phyloP scores from a whole-genome alignment of 2,113 vertebrate genomes.

The Eupsittula cactorum region DNA sequence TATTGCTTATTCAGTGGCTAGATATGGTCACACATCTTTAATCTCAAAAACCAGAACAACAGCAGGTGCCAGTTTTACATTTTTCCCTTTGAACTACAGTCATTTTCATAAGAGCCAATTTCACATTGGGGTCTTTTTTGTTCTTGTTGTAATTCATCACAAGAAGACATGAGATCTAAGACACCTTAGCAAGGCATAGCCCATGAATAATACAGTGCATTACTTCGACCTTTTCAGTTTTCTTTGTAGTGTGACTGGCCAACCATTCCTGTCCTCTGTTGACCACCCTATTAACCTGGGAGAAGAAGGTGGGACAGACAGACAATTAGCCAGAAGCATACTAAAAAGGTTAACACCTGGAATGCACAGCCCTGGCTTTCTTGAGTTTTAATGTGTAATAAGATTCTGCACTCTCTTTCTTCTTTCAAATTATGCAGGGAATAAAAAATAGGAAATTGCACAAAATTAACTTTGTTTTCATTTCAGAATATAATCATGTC shows the following conservation, averaged over 20 bases:
- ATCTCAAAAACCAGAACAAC: constrained; percentile 45
- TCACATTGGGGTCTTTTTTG: constrained; percentile 57
- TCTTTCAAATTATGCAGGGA: background rate
- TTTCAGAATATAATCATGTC: constrained; percentile 42
- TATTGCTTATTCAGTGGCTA: background rate
- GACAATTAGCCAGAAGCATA: constrained; percentile 69
- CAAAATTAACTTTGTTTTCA: constrained; percentile 28
- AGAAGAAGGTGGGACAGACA: constrained; percentile 42
- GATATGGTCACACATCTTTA: background rate
- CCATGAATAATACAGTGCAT: constrained; percentile 59
- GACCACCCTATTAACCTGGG: constrained; percentile 73
- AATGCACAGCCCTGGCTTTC: constrained; percentile 16
- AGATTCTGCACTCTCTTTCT: constrained; percentile 25
- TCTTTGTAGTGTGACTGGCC: constrained; percentile 49
- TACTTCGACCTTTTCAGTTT: constrained; percentile 63
- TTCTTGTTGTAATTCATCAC: constrained; percentile 72
- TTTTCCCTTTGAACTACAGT: constrained; percentile 65
- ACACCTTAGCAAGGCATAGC: background rate
- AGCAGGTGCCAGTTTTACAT: constrained; percentile 37
- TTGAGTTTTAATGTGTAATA: background rate
- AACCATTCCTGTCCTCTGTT: constrained; percentile 36
- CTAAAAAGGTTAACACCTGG: constrained; percentile 66
- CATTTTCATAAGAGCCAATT: constrained; percentile 64
- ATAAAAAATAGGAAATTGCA: background rate
- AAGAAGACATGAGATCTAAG: constrained; percentile 43